A percentile compares a stretch with the other conserved stretches of the same genome.
Conservation (phyloP, 2,888 invertebrate genomes). For the Oxyscelio sp. region DNA sequence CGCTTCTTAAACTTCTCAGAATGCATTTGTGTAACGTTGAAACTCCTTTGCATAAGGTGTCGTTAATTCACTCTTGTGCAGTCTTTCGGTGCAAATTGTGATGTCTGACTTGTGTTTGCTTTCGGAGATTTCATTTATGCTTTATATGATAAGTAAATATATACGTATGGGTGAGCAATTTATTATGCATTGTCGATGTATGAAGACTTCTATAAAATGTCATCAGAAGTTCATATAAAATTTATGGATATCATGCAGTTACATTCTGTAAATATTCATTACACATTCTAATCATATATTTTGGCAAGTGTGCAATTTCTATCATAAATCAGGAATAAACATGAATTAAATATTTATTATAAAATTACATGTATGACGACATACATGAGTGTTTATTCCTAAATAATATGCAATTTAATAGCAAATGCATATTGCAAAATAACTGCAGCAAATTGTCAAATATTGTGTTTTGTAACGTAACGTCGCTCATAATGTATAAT, state of each 20-base stretch:
- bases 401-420: no score
- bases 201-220: conserved; percentile 16
- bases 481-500: no score
- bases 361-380: no score
- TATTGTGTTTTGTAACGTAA: no score
- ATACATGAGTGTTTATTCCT: no score
- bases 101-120: neutral
- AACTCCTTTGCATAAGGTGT: neutral
- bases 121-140: neutral
- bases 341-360: conserved; percentile 19
- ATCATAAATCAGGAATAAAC: conserved; percentile 28
- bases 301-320: conserved; percentile 8
- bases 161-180: conserved; percentile 19
- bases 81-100: neutral
- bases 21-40: neutral
- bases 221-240: conserved; percentile 38
- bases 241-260: conserved; percentile 42
- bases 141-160: neutral
- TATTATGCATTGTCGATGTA: conserved; percentile 28
- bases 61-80: neutral
- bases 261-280: conserved; percentile 38
- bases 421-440: no score
- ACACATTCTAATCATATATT: conserved; percentile 27
- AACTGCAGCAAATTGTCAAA: no score
- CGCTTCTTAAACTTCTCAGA: conserved; percentile 4